Conservation (phyloP, 2,113 vertebrate genomes). For the Brachirus orientalis region DNA sequence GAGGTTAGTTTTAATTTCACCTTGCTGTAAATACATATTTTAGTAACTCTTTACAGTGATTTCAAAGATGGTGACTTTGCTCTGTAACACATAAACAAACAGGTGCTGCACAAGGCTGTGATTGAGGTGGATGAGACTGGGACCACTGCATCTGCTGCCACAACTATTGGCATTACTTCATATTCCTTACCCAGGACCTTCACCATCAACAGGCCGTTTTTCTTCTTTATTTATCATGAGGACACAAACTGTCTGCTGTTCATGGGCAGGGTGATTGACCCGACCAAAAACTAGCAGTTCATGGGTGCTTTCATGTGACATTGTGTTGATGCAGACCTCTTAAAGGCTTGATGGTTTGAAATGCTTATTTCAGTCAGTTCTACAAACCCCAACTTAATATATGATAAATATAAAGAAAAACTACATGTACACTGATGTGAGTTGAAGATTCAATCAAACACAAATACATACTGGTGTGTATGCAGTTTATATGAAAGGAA, state of each 20-base stretch:
- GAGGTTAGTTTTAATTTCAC: slow-evolving; percentile 74
- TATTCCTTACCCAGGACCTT: slow-evolving; percentile 83
- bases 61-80: not conserved
- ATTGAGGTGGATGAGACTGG: slow-evolving; percentile 90
- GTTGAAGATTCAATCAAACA: too few relatives aligned
- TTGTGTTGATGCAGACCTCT: not conserved
- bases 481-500: too few relatives aligned
- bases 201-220: slow-evolving; percentile 85
- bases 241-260: slow-evolving; percentile 86
- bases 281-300: slow-evolving; percentile 70
- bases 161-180: slow-evolving; percentile 80
- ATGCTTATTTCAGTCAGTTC: slow-evolving; percentile 2
- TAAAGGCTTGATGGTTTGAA: not conserved
- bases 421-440: too few relatives aligned
- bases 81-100: slow-evolving; percentile 14
- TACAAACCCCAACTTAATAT: slow-evolving; percentile 4
- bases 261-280: slow-evolving; percentile 91
- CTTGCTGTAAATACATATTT: not conserved
- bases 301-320: not conserved
- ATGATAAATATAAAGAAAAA: slow-evolving; percentile 22
- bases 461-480: not conserved
- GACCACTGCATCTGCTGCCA: slow-evolving; percentile 84
- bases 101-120: slow-evolving; percentile 90
- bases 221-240: slow-evolving; percentile 93
- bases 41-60: not conserved